Conservation (phyloP, 1,140 invertebrate species). For the Mya arenaria region DNA sequence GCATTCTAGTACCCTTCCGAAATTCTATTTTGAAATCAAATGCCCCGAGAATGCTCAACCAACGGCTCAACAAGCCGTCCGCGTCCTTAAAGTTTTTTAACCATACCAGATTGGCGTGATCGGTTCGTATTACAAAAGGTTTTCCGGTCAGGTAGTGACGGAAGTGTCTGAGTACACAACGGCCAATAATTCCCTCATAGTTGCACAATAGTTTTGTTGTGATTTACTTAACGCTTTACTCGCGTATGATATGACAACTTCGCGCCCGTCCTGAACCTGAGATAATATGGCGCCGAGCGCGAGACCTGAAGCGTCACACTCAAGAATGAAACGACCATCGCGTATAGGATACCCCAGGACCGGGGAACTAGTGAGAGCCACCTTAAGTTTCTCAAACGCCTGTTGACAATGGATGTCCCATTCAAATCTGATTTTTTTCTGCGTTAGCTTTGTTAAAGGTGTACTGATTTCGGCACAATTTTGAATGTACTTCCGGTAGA, state of each 20-base stretch:
- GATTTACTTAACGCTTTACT: conserved; percentile 14
- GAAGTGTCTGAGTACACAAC: not conserved
- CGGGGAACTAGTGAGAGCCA: not conserved
- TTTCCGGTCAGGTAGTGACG: conserved; percentile 12
- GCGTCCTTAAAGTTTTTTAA: conserved; percentile 44
- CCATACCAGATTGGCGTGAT: conserved; percentile 28
- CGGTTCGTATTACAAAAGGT: conserved; percentile 7
- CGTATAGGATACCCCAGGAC: not conserved
- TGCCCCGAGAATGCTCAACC: conserved; percentile 45
- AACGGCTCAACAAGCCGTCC: conserved; percentile 49
- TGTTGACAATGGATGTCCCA: not conserved
- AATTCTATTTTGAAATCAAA: conserved; percentile 53
- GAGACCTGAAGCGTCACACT: not conserved
- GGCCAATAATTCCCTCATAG: conserved; percentile 6
- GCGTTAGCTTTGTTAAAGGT: conserved; percentile 9
- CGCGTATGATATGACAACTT: conserved; percentile 9
- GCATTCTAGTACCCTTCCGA: conserved; percentile 33
- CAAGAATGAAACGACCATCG: conserved; percentile 1
- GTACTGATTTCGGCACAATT: conserved; percentile 7
- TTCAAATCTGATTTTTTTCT: conserved; percentile 33
- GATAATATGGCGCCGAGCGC: conserved; percentile 2
- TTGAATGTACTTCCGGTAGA: conserved; percentile 46
- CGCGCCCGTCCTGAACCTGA: conserved; percentile 27
- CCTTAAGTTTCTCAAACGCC: conserved; percentile 7
- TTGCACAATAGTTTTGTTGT: conserved; percentile 21